Evolutionary conservation across 2,888 invertebrate genomes (phyloP).

Genomic region (Polymixis lichenea): DNA sequence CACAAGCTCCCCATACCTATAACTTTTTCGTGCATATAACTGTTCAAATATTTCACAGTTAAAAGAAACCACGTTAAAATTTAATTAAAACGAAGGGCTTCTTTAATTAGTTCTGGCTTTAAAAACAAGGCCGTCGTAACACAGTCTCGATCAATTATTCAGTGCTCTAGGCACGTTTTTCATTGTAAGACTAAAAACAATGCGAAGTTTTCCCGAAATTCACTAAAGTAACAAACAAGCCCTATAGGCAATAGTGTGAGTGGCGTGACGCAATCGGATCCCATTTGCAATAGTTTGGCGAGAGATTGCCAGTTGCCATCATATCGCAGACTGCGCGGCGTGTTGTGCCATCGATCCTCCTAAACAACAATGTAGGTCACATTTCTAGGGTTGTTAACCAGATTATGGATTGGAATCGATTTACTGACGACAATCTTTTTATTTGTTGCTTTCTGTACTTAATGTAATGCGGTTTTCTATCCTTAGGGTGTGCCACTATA

Average conservation of each 20-base stretch:
- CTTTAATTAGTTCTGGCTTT: slow-evolving; percentile 32
- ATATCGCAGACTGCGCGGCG: slow-evolving; percentile 61
- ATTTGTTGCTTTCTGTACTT: neutral
- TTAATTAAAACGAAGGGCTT: slow-evolving; percentile 1
- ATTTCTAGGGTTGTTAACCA: slow-evolving; percentile 32
- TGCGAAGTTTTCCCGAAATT: neutral
- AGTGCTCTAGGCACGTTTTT: slow-evolving; percentile 5
- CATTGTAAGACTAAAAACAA: slow-evolving; percentile 1
- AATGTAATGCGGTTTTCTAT: neutral
- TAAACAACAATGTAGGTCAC: slow-evolving; percentile 57
- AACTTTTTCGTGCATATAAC: neutral
- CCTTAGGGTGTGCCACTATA: too few species aligned
- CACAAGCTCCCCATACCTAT: too few species aligned
- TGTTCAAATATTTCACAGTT: neutral
- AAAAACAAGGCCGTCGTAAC: slow-evolving; percentile 3
- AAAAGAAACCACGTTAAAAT: slow-evolving; percentile 1
- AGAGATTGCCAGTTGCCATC: slow-evolving; percentile 31
- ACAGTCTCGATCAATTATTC: slow-evolving; percentile 22
- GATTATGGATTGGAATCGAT: neutral
- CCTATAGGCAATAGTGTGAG: slow-evolving; percentile 17
- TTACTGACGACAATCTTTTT: neutral
- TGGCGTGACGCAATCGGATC: slow-evolving; percentile 42
- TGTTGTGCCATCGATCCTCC: slow-evolving; percentile 54
- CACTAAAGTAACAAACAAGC: slow-evolving; percentile 23
- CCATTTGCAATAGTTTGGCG: slow-evolving; percentile 35